Percentiles rank a stretch among this genome's conserved stretches.
These are phyloP conservation scores for Ginglymostoma cirratum DNA, from an alignment of 2,113 vertebrate genomes.

Conservation along the genomic window DNA sequence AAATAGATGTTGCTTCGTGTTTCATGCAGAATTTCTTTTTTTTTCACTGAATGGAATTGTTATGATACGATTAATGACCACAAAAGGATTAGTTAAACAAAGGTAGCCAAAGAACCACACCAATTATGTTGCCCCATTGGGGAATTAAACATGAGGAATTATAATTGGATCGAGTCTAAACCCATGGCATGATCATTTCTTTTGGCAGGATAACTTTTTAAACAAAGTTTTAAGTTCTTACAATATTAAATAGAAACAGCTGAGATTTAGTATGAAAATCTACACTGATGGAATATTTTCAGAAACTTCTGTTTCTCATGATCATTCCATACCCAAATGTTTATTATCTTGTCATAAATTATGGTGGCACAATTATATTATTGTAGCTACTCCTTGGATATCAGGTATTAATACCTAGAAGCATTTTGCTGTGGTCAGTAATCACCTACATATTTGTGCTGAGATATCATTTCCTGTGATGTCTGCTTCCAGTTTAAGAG, in stretches of 20 bases:
- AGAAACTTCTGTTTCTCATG: background rate
- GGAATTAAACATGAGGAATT: background rate
- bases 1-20: background rate
- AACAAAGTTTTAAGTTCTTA: background rate
- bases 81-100: background rate
- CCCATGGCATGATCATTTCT: no score
- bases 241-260: background rate
- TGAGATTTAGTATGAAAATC: background rate
- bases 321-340: background rate
- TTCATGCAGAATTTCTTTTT: background rate
- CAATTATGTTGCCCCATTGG: background rate
- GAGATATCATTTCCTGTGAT: background rate
- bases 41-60: background rate
- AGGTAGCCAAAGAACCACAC: background rate
- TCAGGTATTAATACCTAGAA: background rate
- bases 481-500: background rate
- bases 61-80: background rate
- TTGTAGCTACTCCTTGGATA: background rate
- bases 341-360: background rate
- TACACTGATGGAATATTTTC: background rate
- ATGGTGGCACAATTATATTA: background rate
- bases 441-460: background rate
- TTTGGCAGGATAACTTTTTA: no score
- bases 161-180: background rate
- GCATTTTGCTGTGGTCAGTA: background rate